Percentiles rank a stretch among this genome's conserved stretches.
phyloP scores from a whole-genome alignment of 2,888 invertebrate species.

The Cyclophora albipunctata region DNA sequence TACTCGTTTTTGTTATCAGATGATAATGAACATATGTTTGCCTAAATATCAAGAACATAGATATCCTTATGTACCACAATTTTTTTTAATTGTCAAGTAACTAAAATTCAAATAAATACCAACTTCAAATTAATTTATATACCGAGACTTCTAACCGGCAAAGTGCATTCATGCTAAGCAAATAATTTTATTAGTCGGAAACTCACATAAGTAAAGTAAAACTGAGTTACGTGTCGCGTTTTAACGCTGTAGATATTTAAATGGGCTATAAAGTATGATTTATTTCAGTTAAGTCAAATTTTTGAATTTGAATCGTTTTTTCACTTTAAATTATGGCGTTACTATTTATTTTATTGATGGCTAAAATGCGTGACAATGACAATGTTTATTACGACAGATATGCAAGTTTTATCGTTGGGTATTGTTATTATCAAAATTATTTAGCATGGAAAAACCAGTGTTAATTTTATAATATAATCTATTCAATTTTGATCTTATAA shows the following conservation, averaged over 20 bases:
- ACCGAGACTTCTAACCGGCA: not conserved
- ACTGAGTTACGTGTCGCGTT: constrained; percentile 44
- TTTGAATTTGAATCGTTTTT: constrained; percentile 33
- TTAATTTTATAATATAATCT: too few species aligned
- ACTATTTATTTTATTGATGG: constrained; percentile 37
- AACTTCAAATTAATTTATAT: too few species aligned
- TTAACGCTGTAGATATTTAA: constrained; percentile 46
- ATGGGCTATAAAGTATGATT: constrained; percentile 54
- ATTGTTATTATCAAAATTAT: too few species aligned
- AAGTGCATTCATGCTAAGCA: constrained; percentile 17
- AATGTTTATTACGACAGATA: constrained; percentile 20
- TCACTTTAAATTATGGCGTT: constrained; percentile 28
- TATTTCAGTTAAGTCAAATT: constrained; percentile 41
- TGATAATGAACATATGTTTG: too few species aligned
- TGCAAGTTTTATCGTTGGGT: constrained; percentile 8
- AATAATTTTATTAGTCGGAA: constrained; percentile 24
- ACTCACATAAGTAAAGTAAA: constrained; percentile 28
- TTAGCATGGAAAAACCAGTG: too few species aligned
- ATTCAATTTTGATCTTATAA: too few species aligned
- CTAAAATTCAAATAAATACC: too few species aligned
- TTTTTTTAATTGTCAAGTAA: too few species aligned
- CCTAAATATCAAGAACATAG: too few species aligned
- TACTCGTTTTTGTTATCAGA: too few species aligned
- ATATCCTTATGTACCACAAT: too few species aligned
- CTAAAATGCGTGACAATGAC: constrained; percentile 31